Evolutionary conservation across 2,113 vertebrate genomes (phyloP), one percentile per base, ranked within the genome.

Genomic region (Equus przewalskii): DNA sequence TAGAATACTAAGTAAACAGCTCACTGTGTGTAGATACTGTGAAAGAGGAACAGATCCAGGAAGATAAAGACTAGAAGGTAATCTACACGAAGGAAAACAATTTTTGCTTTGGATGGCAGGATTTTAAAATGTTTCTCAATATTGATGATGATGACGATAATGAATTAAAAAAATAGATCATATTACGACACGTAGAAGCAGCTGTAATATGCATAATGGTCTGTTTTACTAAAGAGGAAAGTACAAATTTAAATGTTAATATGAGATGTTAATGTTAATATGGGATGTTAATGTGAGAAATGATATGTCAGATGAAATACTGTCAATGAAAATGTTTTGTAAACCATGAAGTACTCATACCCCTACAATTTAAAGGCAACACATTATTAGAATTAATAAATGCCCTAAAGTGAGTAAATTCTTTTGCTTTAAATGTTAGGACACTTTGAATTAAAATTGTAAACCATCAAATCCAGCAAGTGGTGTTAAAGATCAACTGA

Each of bases 181-280:
- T 54, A 89, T 54, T 70, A 79, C 30, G 89, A 92, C 22, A 79
- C 14, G 16, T 13, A 56, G 85, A 86, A 46, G 28, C 6, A 76
- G 51, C 44, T 69, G 0, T 46, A 33, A n/a, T 33, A 36, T 76
- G 69, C 21, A 51, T 51, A 62, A 69, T 12, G 7, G 60, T 81
- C 16, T 90, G n/a, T 19, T 95, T 64, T 95, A 70, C 51, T 92
- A 72, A 89, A 70, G 76, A 96, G 72, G 80, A 64, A 78, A 82
- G 60, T 58, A 81, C 65, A 72, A 36, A 87, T 51, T 46, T 15
- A 46, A 92, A 96, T 92, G 62, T 69, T 70, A 62, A 60, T 83
- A 46, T 64, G 62, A 62, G 78, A 24, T 41, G 36, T 3, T 41
- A 41, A 41, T 41, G 36, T 41, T 41, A 41, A 41, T 41, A 41